These are phyloP conservation scores for Listrodromus nycthemerus DNA, from an alignment of 2,888 invertebrate species.

Conservation along the genomic window DNA sequence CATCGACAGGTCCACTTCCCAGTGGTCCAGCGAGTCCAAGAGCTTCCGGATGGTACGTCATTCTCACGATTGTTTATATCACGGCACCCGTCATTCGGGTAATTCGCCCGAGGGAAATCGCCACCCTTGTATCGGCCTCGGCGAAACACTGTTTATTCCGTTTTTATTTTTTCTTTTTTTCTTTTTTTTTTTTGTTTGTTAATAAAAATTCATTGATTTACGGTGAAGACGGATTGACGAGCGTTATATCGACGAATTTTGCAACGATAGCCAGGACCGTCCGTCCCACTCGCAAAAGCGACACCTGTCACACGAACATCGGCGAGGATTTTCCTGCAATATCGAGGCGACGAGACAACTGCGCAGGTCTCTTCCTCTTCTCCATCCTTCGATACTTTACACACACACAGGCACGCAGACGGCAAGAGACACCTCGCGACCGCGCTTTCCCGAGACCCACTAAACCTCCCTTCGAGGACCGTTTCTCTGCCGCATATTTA, in stretches of 20 bases:
- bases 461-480: neutral
- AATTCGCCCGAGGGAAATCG: neutral
- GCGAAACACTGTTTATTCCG: conserved; percentile 18
- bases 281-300: conserved; percentile 72
- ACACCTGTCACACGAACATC: conserved; percentile 76
- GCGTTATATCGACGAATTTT: conserved; percentile 17
- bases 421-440: neutral
- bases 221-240: conserved; percentile 7
- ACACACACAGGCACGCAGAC: neutral
- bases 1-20: neutral
- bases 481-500: neutral
- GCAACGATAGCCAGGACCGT: conserved; percentile 18
- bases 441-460: neutral
- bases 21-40: conserved; percentile 1
- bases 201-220: neutral
- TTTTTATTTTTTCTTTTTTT: neutral
- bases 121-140: neutral
- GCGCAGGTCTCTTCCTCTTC: conserved; percentile 68
- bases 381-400: conserved; percentile 30
- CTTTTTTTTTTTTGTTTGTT: too few relatives aligned
- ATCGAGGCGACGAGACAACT: conserved; percentile 74
- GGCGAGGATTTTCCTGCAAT: conserved; percentile 71
- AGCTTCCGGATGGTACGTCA: conserved; percentile 8
- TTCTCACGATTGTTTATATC: conserved; percentile 39
- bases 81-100: conserved; percentile 18